A percentile compares a stretch with the other conserved stretches of the same genome.
phyloP scores from a whole-genome alignment of 2,797 vertebrate genomes.

The Gallinago stenura region DNA sequence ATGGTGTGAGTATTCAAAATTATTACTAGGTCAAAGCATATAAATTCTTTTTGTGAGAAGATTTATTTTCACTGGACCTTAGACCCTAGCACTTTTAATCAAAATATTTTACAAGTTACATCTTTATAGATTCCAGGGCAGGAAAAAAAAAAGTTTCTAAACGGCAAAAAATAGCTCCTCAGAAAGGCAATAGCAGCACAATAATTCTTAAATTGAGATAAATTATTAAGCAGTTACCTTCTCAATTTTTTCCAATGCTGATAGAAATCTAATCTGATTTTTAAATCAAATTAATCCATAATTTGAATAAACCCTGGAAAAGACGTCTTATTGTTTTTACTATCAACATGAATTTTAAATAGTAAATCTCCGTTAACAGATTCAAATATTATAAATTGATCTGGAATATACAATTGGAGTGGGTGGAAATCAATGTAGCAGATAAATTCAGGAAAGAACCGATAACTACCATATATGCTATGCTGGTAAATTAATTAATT shows the following conservation, averaged over 20 bases:
- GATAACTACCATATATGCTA: accelerated
- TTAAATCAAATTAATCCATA: neutral
- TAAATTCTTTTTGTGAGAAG: neutral
- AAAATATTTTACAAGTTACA: neutral
- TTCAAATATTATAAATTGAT: neutral
- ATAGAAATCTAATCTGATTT: neutral
- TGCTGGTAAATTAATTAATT: neutral
- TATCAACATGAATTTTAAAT: neutral
- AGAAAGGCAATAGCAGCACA: neutral
- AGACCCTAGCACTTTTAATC: neutral
- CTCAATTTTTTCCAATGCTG: neutral
- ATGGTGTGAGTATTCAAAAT: neutral
- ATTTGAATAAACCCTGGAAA: neutral
- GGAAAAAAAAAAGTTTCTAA: neutral
- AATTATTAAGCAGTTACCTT: neutral
- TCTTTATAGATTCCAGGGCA: neutral
- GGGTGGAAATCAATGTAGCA: neutral
- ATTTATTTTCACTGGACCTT: neutral
- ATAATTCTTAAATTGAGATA: neutral
- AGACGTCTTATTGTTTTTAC: neutral
- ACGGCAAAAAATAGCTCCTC: neutral
- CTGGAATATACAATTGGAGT: neutral
- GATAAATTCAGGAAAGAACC: neutral
- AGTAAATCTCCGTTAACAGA: neutral
- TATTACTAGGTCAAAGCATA: neutral